These are phyloP conservation scores for Parnassius orleans DNA, from an alignment of 2,888 invertebrate species.

Conservation along the genomic window DNA sequence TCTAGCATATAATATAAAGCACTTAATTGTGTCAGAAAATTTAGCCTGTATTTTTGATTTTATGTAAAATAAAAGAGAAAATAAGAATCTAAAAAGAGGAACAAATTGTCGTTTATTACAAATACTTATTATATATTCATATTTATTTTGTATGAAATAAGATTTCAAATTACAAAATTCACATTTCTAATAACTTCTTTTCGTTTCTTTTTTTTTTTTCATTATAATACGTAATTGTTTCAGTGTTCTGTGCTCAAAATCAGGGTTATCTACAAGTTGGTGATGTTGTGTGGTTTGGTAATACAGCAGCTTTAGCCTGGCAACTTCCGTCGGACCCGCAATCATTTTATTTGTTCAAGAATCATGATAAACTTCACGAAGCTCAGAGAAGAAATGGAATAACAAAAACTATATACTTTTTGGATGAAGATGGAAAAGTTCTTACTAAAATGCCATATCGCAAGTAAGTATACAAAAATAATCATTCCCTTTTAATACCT, in stretches of 20 bases:
- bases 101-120: too few relatives aligned
- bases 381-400: slow-evolving; percentile 50
- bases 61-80: too few relatives aligned
- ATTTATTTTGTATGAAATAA: too few relatives aligned
- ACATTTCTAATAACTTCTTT: too few relatives aligned
- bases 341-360: slow-evolving; percentile 48
- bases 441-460: slow-evolving; percentile 57
- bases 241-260: slow-evolving; percentile 84
- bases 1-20: not conserved
- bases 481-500: too few relatives aligned
- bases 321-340: slow-evolving; percentile 84
- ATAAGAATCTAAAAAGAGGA: too few relatives aligned
- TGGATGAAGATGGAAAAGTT: slow-evolving; percentile 61
- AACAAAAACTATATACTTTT: slow-evolving; percentile 52
- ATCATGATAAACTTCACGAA: slow-evolving; percentile 40
- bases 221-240: slow-evolving; percentile 1
- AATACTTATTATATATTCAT: too few relatives aligned
- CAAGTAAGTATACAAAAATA: slow-evolving; percentile 42
- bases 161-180: too few relatives aligned
- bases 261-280: slow-evolving; percentile 80
- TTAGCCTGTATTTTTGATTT: too few relatives aligned
- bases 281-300: slow-evolving; percentile 84
- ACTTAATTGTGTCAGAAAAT: too few relatives aligned
- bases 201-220: too few relatives aligned
- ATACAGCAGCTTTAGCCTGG: slow-evolving; percentile 89